These are phyloP conservation scores for Frankliniella fusca DNA, from an alignment of 2,888 invertebrate genomes.

Conservation along the genomic window DNA sequence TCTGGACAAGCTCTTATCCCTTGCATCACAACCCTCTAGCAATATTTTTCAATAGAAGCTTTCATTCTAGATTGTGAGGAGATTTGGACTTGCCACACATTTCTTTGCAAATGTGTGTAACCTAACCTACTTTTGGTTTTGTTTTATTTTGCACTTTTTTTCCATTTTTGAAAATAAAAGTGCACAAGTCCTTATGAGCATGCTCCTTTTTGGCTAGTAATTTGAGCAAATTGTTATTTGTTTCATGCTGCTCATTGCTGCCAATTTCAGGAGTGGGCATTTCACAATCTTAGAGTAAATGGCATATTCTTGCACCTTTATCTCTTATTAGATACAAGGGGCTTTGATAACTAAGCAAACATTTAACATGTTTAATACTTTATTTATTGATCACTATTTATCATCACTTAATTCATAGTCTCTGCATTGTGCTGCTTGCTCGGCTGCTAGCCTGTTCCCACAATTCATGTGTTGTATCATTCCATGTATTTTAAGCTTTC, in stretches of 20 bases:
- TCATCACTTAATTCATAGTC: no score
- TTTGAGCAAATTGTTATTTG: constrained; percentile 1
- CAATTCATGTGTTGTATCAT: no score
- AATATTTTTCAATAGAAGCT: no score
- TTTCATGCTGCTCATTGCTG: background rate
- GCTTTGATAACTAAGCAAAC: background rate
- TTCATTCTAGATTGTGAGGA: background rate
- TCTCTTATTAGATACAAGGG: background rate
- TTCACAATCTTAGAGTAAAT: background rate
- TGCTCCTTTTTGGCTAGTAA: background rate
- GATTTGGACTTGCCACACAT: background rate
- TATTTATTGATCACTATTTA: constrained; percentile 38
- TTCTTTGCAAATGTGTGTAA: background rate
- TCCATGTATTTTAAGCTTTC: background rate
- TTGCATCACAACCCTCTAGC: no score
- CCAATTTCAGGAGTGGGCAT: background rate
- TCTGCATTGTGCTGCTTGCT: no score
- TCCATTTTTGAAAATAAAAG: background rate
- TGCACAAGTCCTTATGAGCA: background rate
- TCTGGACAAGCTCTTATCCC: background rate
- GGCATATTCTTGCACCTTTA: background rate
- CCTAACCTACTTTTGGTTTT: background rate
- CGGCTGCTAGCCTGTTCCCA: no score
- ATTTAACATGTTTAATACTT: background rate
- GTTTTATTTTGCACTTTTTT: background rate